Percentiles rank a stretch among this genome's conserved stretches.
phyloP scores from a whole-genome alignment of 2,888 invertebrate species.

The Zaprionus obscuricornis region DNA sequence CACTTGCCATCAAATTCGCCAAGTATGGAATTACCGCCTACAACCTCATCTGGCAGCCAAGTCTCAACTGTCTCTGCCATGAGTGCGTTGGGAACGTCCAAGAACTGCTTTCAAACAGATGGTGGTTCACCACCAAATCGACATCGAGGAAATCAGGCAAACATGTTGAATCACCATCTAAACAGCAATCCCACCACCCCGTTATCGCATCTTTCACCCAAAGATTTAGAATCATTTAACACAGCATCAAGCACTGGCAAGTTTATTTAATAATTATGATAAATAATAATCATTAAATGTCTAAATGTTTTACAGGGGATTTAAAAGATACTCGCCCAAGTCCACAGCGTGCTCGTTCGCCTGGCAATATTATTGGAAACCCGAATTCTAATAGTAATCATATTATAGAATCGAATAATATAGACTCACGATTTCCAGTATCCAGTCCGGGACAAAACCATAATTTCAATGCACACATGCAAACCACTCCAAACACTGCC shows the following conservation, averaged over 20 bases:
- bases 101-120: slow-evolving; percentile 65
- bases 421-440: slow-evolving; percentile 77
- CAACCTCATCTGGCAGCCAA: slow-evolving; percentile 81
- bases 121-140: slow-evolving; percentile 59
- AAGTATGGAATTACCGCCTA: slow-evolving; percentile 84
- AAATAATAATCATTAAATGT: not conserved
- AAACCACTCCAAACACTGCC: slow-evolving; percentile 54
- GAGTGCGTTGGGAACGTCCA: slow-evolving; percentile 27
- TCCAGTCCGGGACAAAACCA: slow-evolving; percentile 81
- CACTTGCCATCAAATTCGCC: slow-evolving; percentile 89
- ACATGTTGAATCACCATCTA: slow-evolving; percentile 84
- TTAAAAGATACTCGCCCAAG: slow-evolving; percentile 83
- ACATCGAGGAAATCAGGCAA: slow-evolving; percentile 47
- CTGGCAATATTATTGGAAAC: slow-evolving; percentile 40
- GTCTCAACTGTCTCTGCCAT: slow-evolving; percentile 23
- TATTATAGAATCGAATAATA: slow-evolving; percentile 54
- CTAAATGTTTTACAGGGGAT: slow-evolving; percentile 61
- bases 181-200: slow-evolving; percentile 89
- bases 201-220: slow-evolving; percentile 86
- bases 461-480: slow-evolving; percentile 71
- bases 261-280: not conserved
- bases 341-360: slow-evolving; percentile 80
- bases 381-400: slow-evolving; percentile 47
- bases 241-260: slow-evolving; percentile 34
- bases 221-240: slow-evolving; percentile 79